A percentile compares a stretch with the other conserved stretches of the same genome.
These are phyloP conservation scores for Liodrosophila aerea DNA, from an alignment of 2,888 invertebrate genomes.

Conservation along the genomic window DNA sequence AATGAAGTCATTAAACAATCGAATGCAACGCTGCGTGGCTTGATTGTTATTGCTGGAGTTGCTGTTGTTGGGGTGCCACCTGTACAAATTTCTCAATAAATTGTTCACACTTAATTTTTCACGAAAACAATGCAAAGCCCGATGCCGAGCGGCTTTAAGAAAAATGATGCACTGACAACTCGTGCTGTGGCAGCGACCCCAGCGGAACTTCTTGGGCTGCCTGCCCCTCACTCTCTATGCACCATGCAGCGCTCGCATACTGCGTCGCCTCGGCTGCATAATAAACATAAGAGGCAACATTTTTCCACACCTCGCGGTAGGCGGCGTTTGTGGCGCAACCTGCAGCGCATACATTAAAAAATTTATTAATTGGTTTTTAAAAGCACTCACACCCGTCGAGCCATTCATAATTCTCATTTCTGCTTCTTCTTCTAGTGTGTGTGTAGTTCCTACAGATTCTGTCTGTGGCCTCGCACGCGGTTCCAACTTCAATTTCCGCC, in stretches of 20 bases:
- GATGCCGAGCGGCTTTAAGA: constrained; percentile 40
- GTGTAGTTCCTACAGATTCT: constrained; percentile 24
- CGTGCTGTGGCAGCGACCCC: constrained; percentile 59
- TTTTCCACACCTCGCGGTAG: constrained; percentile 52
- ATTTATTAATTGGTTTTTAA: constrained; percentile 78
- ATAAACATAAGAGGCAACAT: constrained; percentile 68
- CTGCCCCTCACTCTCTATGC: constrained; percentile 8
- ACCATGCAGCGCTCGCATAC: constrained; percentile 56
- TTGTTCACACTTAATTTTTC: constrained; percentile 78
- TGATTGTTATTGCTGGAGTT: constrained; percentile 18
- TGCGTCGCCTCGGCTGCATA: constrained; percentile 56
- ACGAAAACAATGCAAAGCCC: constrained; percentile 64
- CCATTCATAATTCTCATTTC: constrained; percentile 66
- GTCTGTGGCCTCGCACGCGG: constrained; percentile 5
- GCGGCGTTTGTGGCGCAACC: constrained; percentile 41
- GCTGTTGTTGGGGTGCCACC: constrained; percentile 55
- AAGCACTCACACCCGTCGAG: constrained; percentile 74
- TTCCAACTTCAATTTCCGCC: constrained; percentile 69
- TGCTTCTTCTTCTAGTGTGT: background rate
- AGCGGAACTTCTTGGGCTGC: constrained; percentile 28
- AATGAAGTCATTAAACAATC: constrained; percentile 76
- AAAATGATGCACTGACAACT: constrained; percentile 77
- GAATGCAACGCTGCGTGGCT: constrained; percentile 51
- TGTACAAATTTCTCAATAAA: constrained; percentile 77
- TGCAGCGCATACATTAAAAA: constrained; percentile 74